phyloP scores from a whole-genome alignment of 2,797 vertebrate genomes.

The Periparus ater region DNA sequence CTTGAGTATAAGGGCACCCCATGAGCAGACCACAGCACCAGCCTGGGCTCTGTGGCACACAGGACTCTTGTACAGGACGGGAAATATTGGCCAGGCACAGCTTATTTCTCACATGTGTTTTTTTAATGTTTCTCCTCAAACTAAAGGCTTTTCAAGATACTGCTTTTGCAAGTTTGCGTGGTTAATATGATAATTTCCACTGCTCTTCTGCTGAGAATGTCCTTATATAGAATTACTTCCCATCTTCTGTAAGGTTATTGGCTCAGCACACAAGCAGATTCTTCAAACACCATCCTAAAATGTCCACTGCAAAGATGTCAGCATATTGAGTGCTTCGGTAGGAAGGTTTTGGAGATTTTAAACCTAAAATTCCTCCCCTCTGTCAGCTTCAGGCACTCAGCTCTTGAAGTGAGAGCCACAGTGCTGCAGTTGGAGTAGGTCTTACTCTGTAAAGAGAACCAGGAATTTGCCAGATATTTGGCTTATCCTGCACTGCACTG shows the following conservation, averaged over 20 bases:
- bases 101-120: neutral
- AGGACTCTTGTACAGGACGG: neutral
- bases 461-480: neutral
- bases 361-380: neutral
- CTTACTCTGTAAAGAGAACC: neutral
- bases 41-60: fast-evolving
- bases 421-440: neutral
- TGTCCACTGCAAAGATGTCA: neutral
- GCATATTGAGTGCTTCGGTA: neutral
- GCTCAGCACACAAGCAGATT: neutral
- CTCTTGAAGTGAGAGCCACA: neutral
- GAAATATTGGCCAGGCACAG: neutral
- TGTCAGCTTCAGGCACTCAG: neutral
- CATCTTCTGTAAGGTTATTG: neutral
- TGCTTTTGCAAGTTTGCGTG: neutral
- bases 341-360: neutral
- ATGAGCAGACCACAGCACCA: fast-evolving
- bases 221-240: neutral
- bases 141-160: neutral
- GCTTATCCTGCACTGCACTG: neutral
- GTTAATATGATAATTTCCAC: neutral
- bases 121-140: neutral
- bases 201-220: neutral
- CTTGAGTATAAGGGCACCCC: neutral
- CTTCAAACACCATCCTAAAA: neutral